Conservation (phyloP, 92 coral and sea anemone genomes). For the Paragorgia papillata region DNA sequence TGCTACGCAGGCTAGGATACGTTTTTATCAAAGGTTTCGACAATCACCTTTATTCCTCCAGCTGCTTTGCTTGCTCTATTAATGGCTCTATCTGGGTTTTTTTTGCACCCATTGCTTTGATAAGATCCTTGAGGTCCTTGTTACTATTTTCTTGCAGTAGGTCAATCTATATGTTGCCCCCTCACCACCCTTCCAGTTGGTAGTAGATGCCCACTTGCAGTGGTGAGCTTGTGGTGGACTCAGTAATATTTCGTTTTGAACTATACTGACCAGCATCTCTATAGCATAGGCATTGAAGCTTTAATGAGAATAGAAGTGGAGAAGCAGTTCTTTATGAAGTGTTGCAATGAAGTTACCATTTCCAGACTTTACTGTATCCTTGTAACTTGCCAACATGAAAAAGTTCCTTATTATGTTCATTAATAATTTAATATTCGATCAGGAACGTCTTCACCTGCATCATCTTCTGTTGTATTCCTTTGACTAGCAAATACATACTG, state of each 20-base stretch:
- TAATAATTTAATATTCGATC: too few relatives aligned
- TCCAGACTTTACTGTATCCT: too few relatives aligned
- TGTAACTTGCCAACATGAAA: constrained; percentile 19
- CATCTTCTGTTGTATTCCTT: too few relatives aligned
- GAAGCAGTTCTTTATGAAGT: constrained; percentile 54
- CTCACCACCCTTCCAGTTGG: constrained; percentile 2
- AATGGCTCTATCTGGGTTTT: neutral
- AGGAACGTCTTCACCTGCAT: too few relatives aligned
- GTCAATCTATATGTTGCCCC: neutral
- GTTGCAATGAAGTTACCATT: constrained; percentile 61
- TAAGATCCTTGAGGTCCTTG: neutral
- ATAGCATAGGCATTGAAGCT: constrained; percentile 60
- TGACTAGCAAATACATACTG: neutral
- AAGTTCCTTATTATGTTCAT: constrained; percentile 36
- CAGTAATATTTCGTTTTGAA: too few relatives aligned
- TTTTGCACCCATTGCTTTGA: constrained; percentile 3
- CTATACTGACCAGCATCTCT: constrained; percentile 57
- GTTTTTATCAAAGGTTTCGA: neutral
- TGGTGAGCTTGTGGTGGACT: too few relatives aligned
- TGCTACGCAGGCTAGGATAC: too few relatives aligned
- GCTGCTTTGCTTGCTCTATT: neutral
- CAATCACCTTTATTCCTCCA: neutral
- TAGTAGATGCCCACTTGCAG: neutral
- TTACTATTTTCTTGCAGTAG: constrained; percentile 3
- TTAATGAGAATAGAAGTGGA: constrained; percentile 50